phyloP scores from a whole-genome alignment of 2,113 vertebrate species.

The Atractosteus spatula region DNA sequence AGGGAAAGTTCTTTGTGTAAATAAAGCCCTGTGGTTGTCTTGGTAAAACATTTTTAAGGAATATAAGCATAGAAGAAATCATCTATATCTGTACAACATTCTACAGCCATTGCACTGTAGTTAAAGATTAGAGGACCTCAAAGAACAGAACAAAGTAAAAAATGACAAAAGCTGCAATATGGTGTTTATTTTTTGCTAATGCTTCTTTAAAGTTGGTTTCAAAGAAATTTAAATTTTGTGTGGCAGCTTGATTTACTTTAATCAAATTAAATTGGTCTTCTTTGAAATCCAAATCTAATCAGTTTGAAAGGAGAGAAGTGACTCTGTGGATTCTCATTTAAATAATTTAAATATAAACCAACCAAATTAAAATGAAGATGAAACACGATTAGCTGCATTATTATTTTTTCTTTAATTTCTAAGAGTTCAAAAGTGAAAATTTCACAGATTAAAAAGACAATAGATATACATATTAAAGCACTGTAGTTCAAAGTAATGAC shows the following conservation, averaged over 20 bases:
- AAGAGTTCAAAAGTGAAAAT: constrained; percentile 31
- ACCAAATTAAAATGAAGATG: constrained; percentile 36
- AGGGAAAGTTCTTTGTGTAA: too few relatives aligned
- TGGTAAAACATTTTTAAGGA: too few relatives aligned
- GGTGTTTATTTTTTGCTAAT: not conserved
- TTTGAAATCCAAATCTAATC: constrained; percentile 43
- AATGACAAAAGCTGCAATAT: constrained; percentile 21
- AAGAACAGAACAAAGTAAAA: constrained; percentile 16
- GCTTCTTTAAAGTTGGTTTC: constrained; percentile 26
- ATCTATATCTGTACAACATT: not conserved
- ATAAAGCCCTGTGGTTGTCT: too few relatives aligned
- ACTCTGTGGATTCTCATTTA: constrained; percentile 32
- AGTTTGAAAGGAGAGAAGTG: constrained; percentile 26
- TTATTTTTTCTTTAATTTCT: constrained; percentile 11
- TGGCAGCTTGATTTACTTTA: constrained; percentile 33
- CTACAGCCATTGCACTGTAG: not conserved
- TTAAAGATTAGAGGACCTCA: constrained; percentile 26
- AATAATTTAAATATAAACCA: constrained; percentile 42
- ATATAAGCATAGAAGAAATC: too few relatives aligned
- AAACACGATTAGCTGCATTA: constrained; percentile 27
- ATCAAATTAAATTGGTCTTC: constrained; percentile 38
- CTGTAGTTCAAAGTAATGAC: constrained; percentile 28
- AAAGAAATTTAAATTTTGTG: constrained; percentile 28
- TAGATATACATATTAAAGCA: constrained; percentile 27
- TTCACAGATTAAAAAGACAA: constrained; percentile 28